Evolutionary conservation across 2,797 vertebrate genomes (phyloP).

Genomic region (Pteronotus mesoamericanus): DNA sequence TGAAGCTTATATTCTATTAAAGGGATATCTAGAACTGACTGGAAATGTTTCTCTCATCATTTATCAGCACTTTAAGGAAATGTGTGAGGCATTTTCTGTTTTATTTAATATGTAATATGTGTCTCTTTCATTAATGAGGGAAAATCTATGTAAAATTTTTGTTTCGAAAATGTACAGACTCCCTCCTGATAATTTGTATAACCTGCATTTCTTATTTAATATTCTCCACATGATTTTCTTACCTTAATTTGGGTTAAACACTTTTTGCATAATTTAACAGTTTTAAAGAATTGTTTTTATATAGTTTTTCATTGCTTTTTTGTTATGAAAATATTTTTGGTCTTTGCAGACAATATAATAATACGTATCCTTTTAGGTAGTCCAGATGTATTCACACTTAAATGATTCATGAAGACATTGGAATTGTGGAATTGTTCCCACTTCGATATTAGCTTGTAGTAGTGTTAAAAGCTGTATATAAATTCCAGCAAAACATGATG

Average conservation of each 20-base stretch:
- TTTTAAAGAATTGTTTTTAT: neutral
- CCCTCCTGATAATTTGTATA: neutral
- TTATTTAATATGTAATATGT: neutral
- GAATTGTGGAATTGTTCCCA: neutral
- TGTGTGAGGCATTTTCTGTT: neutral
- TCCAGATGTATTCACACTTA: neutral
- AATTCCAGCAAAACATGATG: neutral
- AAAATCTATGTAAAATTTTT: neutral
- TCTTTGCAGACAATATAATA: neutral
- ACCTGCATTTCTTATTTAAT: neutral
- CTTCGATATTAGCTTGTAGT: neutral
- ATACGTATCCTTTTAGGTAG: neutral
- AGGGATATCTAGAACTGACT: neutral
- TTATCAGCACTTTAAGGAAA: conserved; percentile 26
- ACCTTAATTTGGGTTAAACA: conserved; percentile 1
- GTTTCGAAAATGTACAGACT: neutral
- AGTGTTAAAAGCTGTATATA: neutral
- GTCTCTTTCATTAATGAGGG: neutral
- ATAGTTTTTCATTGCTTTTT: conserved; percentile 22
- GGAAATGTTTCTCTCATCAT: neutral
- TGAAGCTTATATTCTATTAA: neutral
- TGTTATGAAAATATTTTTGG: conserved; percentile 9
- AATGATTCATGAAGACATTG: neutral
- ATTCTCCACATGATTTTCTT: conserved; percentile 16
- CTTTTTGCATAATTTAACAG: neutral